phyloP scores from a whole-genome alignment of 2,888 invertebrate species.

The Ecliptopera silaceata region DNA sequence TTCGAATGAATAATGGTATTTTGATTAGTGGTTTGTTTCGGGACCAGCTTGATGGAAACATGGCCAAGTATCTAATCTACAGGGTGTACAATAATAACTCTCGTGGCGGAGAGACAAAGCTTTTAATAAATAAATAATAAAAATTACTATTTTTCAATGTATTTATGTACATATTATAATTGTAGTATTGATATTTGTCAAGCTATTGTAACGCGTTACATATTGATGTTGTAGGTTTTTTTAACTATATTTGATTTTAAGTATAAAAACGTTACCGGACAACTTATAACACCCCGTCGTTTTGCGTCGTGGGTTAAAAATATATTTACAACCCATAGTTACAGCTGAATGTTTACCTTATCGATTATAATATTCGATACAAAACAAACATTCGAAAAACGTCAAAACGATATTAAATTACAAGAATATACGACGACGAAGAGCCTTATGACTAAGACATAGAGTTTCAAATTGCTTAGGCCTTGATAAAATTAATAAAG shows the following conservation, averaged over 20 bases:
- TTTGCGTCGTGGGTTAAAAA: neutral
- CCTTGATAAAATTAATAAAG: slow-evolving; percentile 34
- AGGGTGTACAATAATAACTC: slow-evolving; percentile 4
- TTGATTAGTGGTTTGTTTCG: slow-evolving; percentile 63
- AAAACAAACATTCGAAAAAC: slow-evolving; percentile 29
- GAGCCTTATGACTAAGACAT: slow-evolving; percentile 11
- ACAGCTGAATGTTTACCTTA: slow-evolving; percentile 16
- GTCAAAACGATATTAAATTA: slow-evolving; percentile 3
- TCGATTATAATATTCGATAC: slow-evolving; percentile 24
- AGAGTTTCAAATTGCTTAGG: slow-evolving; percentile 18
- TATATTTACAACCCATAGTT: slow-evolving; percentile 16
- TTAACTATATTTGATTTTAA: too few relatives aligned
- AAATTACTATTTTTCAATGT: too few relatives aligned
- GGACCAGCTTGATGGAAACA: slow-evolving; percentile 47
- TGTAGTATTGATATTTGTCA: too few relatives aligned
- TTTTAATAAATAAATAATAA: too few relatives aligned
- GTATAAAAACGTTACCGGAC: too few relatives aligned
- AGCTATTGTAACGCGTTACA: too few relatives aligned
- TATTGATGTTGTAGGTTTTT: too few relatives aligned
- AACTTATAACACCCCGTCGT: too few relatives aligned
- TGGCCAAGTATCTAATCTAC: slow-evolving; percentile 1
- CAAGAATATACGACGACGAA: neutral
- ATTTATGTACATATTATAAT: too few relatives aligned
- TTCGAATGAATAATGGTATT: slow-evolving; percentile 48
- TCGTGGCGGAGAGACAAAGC: too few relatives aligned